Evolutionary conservation across 2,797 vertebrate genomes (phyloP).

Genomic region (Rhinatrema bivittatum): DNA sequence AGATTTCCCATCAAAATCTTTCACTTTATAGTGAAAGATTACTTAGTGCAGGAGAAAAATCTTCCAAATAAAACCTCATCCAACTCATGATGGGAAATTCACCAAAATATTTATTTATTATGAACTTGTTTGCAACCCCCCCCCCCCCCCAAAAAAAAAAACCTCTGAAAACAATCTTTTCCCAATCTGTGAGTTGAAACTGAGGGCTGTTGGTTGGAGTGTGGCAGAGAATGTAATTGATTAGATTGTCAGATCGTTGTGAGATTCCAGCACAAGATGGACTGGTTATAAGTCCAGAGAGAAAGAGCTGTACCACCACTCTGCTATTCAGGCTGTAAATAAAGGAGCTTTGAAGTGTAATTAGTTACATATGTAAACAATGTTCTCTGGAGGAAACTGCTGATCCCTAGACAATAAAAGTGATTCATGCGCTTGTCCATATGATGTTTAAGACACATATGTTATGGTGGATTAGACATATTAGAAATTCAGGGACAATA

Average conservation of each 20-base stretch:
- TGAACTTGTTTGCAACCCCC: no score
- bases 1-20: no score
- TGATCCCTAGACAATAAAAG: neutral
- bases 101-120: no score
- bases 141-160: no score
- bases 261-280: constrained; percentile 24
- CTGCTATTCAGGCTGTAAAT: neutral
- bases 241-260: constrained; percentile 35
- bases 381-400: neutral
- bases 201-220: no score
- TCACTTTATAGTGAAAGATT: no score
- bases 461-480: neutral
- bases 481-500: neutral
- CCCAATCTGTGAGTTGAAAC: no score
- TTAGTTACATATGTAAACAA: neutral
- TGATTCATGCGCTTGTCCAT: neutral
- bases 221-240: constrained; percentile 36
- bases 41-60: no score
- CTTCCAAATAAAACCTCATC: no score
- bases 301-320: constrained; percentile 4
- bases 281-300: constrained; percentile 35
- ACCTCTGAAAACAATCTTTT: no score
- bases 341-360: neutral
- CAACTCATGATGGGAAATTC: no score
- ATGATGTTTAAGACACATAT: neutral